A percentile compares a stretch with the other conserved stretches of the same genome.
phyloP scores from a whole-genome alignment of 2,888 invertebrate species.

The Coelinius sp. region DNA sequence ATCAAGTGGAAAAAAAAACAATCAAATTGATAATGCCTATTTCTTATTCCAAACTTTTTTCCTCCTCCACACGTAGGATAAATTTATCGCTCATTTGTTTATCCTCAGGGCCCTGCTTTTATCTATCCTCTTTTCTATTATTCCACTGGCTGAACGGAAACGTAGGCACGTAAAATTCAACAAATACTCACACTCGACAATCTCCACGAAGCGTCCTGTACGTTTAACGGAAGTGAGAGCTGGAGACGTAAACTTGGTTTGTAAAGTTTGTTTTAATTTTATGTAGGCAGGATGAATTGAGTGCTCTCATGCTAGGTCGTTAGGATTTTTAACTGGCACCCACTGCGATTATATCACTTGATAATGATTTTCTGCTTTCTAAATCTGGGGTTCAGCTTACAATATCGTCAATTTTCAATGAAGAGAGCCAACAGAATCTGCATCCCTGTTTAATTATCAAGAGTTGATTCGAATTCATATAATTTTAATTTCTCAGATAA shows the following conservation, averaged over 20 bases:
- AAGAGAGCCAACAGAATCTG: too few species aligned
- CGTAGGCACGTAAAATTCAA: slow-evolving; percentile 25
- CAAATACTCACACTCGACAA: slow-evolving; percentile 5
- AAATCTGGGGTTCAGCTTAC: background rate
- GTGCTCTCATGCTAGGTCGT: slow-evolving; percentile 2
- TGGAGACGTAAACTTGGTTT: background rate
- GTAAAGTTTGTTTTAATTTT: slow-evolving; percentile 1
- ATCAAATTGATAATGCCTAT: background rate
- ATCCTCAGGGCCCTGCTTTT: background rate
- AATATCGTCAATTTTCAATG: background rate
- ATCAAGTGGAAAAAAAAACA: background rate
- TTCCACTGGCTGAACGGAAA: slow-evolving; percentile 1
- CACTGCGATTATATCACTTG: slow-evolving; percentile 18
- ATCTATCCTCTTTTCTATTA: background rate
- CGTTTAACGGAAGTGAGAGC: slow-evolving; percentile 38
- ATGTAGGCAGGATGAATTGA: background rate
- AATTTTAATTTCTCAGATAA: too few species aligned
- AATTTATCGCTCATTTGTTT: background rate
- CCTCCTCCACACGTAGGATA: background rate
- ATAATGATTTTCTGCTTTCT: slow-evolving; percentile 33
- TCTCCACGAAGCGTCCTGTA: background rate
- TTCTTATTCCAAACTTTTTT: background rate
- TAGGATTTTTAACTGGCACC: slow-evolving; percentile 12
- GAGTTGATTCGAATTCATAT: too few species aligned
- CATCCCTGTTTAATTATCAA: too few species aligned